Percentiles rank a stretch among this genome's conserved stretches.
Conservation (phyloP, 2,113 vertebrate genomes). For the Naja naja region DNA sequence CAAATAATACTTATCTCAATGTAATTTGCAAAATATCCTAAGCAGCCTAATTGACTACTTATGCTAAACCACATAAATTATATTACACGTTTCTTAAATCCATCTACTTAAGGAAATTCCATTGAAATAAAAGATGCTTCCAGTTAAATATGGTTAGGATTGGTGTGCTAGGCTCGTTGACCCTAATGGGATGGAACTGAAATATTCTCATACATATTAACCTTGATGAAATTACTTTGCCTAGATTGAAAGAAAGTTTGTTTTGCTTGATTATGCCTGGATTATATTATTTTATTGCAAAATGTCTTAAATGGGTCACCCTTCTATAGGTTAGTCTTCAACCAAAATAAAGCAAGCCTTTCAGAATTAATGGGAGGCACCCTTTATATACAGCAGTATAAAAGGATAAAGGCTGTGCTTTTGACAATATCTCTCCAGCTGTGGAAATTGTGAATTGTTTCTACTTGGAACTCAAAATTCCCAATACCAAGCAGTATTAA, state of each 20-base stretch:
- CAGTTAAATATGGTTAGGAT: background rate
- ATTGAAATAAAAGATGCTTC: background rate
- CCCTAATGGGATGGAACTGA: background rate
- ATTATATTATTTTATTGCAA: background rate
- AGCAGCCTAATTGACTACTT: slow-evolving; percentile 28
- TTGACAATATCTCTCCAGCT: background rate
- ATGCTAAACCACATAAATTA: slow-evolving; percentile 8
- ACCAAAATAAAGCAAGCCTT: background rate
- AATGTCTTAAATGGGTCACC: background rate
- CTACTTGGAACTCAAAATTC: background rate
- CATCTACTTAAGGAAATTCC: slow-evolving; percentile 2
- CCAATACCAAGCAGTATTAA: background rate
- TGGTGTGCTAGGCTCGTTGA: background rate
- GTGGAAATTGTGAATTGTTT: background rate
- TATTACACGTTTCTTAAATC: slow-evolving; percentile 11
- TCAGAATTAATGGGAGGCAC: background rate
- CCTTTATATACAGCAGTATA: background rate
- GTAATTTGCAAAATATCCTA: slow-evolving; percentile 51
- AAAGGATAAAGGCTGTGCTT: background rate
- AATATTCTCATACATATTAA: background rate
- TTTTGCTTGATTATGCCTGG: background rate
- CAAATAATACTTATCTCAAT: slow-evolving; percentile 50
- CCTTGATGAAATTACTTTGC: background rate
- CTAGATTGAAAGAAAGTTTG: background rate
- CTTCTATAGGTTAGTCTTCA: background rate